Percentiles rank a stretch among this genome's conserved stretches.
Evolutionary conservation across 2,888 invertebrate genomes (phyloP).

Genomic region (Agrypnus murinus): DNA sequence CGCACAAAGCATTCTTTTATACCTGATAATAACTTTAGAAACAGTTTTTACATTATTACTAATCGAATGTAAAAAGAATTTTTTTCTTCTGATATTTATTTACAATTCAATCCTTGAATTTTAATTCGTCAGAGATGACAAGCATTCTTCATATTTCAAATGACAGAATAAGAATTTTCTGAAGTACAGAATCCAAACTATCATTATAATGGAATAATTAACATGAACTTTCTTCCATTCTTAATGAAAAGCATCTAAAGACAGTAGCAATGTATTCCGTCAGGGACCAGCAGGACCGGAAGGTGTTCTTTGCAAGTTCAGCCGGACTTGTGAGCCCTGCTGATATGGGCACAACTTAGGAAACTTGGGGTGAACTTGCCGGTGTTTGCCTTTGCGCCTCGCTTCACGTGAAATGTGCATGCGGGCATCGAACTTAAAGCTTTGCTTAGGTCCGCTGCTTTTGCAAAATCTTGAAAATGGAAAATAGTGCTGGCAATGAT

Average conservation of each 20-base stretch:
- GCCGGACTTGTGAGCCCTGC: constrained; percentile 62
- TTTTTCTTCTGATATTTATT: no score
- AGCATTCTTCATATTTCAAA: no score
- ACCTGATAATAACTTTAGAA: no score
- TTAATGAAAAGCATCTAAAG: constrained; percentile 29
- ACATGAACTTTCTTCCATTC: constrained; percentile 21
- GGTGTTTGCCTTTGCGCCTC: constrained; percentile 71
- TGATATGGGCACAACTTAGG: constrained; percentile 62
- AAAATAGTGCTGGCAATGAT: no score
- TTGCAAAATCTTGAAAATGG: constrained; percentile 21
- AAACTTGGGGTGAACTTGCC: constrained; percentile 60
- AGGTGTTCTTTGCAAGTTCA: constrained; percentile 61
- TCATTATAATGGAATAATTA: neutral
- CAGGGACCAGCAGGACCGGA: constrained; percentile 55
- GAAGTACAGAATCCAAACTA: no score
- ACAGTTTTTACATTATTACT: no score
- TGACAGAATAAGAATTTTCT: no score
- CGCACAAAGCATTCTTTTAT: no score
- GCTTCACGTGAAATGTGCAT: constrained; percentile 68
- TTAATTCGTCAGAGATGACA: no score
- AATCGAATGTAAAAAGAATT: no score
- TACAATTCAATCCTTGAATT: no score
- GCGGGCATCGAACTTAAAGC: constrained; percentile 60
- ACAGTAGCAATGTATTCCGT: constrained; percentile 40
- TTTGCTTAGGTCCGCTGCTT: constrained; percentile 46